phyloP scores from a whole-genome alignment of 2,113 vertebrate genomes.

The Pterophyllum scalare region DNA sequence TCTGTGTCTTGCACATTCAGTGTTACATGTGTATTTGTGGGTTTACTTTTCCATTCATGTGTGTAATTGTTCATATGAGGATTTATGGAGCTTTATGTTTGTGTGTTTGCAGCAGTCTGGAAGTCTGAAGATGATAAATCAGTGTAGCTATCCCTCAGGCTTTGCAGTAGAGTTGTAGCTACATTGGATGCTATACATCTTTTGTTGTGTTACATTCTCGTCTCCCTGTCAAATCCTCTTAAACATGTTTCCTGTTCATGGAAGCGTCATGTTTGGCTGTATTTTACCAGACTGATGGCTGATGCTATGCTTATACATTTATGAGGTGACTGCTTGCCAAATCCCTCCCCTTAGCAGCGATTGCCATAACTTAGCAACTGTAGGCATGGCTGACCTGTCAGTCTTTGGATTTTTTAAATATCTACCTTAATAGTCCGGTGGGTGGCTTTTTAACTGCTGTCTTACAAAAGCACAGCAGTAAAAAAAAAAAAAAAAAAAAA shows the following conservation, averaged over 20 bases:
- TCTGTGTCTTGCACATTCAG: neutral
- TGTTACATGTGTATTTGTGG: conserved; percentile 5
- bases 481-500: neutral
- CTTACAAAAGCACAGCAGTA: neutral
- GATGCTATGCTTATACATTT: neutral
- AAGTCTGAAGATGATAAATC: conserved; percentile 63
- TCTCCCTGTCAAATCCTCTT: neutral
- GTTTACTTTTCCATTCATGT: neutral
- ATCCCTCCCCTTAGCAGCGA: neutral
- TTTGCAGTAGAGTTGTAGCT: conserved; percentile 27
- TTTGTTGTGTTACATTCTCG: conserved; percentile 16
- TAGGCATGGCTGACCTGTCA: neutral
- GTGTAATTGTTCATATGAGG: neutral
- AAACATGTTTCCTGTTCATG: conserved; percentile 1
- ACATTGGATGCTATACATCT: neutral
- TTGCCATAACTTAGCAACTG: neutral
- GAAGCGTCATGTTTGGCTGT: neutral
- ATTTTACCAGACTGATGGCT: neutral
- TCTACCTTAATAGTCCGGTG: neutral
- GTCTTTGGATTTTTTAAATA: neutral
- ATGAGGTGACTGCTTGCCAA: neutral
- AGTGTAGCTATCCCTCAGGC: conserved; percentile 29
- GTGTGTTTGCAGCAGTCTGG: conserved; percentile 23
- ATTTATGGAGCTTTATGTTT: neutral
- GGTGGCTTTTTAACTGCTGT: neutral